Conservation (phyloP, 1,140 invertebrate genomes). For the Tribolium madens region DNA sequence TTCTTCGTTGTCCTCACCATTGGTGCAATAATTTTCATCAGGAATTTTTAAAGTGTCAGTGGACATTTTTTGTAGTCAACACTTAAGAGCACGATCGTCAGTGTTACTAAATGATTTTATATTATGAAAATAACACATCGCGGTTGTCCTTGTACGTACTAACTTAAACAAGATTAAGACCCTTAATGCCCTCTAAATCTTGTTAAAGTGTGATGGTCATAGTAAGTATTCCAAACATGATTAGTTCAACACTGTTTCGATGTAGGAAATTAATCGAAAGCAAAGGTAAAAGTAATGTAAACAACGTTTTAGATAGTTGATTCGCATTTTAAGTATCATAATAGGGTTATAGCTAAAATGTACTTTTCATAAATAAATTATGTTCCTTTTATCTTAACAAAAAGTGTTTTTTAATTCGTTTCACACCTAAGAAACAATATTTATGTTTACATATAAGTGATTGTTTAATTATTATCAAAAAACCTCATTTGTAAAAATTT, state of each 20-base stretch:
- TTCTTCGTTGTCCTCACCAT: conserved; percentile 4
- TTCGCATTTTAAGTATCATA: too few species aligned
- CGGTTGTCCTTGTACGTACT: conserved; percentile 35
- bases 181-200: conserved; percentile 43
- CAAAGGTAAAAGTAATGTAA: too few species aligned
- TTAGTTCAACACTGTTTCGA: conserved; percentile 15
- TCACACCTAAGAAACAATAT: too few species aligned
- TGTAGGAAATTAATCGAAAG: background rate
- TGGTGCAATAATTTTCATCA: background rate
- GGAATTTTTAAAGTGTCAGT: conserved; percentile 1
- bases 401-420: too few species aligned
- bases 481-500: too few species aligned
- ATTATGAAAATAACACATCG: conserved; percentile 15
- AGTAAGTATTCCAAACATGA: conserved; percentile 41
- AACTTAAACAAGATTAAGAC: conserved; percentile 44
- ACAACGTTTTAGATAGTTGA: too few species aligned
- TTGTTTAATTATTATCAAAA: too few species aligned
- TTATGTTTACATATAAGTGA: too few species aligned
- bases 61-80: background rate
- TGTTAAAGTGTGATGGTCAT: conserved; percentile 43
- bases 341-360: too few species aligned
- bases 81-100: background rate
- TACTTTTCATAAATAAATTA: too few species aligned
- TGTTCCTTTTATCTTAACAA: too few species aligned
- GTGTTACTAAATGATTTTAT: conserved; percentile 19